Percentiles rank a stretch among this genome's conserved stretches.
These are phyloP conservation scores for Brotula barbata DNA, from an alignment of 2,797 vertebrate species.

Conservation along the genomic window DNA sequence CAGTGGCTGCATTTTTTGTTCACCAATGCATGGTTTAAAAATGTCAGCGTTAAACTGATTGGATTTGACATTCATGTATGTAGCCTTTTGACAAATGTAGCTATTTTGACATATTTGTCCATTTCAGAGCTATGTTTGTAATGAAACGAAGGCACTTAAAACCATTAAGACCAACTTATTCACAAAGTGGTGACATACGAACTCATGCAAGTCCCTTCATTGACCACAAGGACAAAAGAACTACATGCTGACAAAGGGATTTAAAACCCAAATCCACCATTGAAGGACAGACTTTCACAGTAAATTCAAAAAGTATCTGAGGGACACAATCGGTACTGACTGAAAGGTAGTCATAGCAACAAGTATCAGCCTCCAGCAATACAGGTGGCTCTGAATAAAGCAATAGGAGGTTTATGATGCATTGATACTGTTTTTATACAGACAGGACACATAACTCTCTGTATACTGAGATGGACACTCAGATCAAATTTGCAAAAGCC, in stretches of 20 bases:
- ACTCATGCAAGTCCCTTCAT: too few species aligned
- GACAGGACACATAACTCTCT: background rate
- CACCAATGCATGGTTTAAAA: too few species aligned
- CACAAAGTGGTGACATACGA: too few species aligned
- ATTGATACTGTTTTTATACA: background rate
- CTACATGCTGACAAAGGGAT: slow-evolving; percentile 31
- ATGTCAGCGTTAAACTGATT: too few species aligned
- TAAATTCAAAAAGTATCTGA: background rate
- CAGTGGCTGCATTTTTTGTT: slow-evolving; percentile 68
- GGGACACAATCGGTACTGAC: background rate
- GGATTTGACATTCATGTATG: too few species aligned
- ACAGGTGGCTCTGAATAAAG: background rate
- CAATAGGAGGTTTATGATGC: background rate
- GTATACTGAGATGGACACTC: background rate
- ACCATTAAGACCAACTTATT: too few species aligned
- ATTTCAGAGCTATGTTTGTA: background rate
- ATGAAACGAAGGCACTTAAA: background rate
- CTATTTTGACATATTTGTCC: background rate
- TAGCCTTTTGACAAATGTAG: too few species aligned
- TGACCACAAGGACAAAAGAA: slow-evolving; percentile 18
- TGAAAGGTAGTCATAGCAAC: background rate
- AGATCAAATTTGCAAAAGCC: background rate
- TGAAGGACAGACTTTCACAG: slow-evolving; percentile 45
- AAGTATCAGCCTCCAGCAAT: background rate
- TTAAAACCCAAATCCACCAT: slow-evolving; percentile 22